These are phyloP conservation scores for Bursaphelenchus okinawaensis DNA, from an alignment of 2,888 invertebrate genomes.

Conservation along the genomic window DNA sequence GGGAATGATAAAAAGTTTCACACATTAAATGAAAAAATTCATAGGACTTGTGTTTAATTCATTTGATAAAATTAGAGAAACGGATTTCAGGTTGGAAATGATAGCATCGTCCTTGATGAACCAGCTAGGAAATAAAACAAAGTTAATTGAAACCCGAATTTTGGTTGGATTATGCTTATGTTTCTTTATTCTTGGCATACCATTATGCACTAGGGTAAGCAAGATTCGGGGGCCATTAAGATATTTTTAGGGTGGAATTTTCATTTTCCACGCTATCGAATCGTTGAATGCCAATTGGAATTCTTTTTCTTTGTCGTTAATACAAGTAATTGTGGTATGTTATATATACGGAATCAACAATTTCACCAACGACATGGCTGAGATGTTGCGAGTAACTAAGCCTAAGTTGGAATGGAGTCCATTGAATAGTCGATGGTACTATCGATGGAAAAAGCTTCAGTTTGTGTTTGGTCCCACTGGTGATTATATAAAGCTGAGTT, in stretches of 20 bases:
- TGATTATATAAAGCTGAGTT: constrained; percentile 48
- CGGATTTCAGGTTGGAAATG: constrained; percentile 49
- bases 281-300: constrained; percentile 55
- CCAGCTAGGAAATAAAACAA: constrained; percentile 43
- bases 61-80: not conserved
- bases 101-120: constrained; percentile 51
- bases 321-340: constrained; percentile 46
- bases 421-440: not conserved
- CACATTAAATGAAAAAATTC: no score
- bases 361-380: constrained; percentile 46
- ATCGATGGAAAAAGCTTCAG: constrained; percentile 1
- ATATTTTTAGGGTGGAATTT: constrained; percentile 47
- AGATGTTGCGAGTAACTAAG: constrained; percentile 30
- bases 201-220: constrained; percentile 45
- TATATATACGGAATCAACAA: constrained; percentile 51
- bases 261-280: constrained; percentile 54
- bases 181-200: constrained; percentile 50
- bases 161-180: constrained; percentile 41
- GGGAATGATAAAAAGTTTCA: no score
- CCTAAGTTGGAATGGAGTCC: constrained; percentile 9
- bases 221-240: not conserved
- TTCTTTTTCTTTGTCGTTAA: constrained; percentile 43
- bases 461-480: constrained; percentile 48
- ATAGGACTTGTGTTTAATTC: no score
- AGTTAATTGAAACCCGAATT: constrained; percentile 43